Base-by-base conservation (phyloP, 2,888 invertebrate genomes). In the Conus canariensis region DNA sequence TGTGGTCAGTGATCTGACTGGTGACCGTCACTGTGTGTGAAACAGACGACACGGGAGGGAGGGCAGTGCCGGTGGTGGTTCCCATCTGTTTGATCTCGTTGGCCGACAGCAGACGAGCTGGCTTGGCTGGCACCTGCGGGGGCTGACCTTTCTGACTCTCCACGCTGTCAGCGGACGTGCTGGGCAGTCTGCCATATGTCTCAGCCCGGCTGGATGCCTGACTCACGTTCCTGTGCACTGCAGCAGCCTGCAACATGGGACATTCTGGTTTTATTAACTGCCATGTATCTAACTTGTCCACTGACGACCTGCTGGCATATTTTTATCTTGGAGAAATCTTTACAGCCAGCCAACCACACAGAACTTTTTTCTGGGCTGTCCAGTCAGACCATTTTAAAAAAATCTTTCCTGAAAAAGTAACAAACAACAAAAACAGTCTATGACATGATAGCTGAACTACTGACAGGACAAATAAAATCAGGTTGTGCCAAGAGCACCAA, bases 11-110 rank as follows among this genome's bases (percentile, higher is more conserved):
- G 12, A 83, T 67, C 67, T 88, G 88, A 16, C 85, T 89, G 22
- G 89, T 83, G 12, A 85, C 85, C 4, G 89, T 89, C 25, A 89
- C 85, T 67, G 85, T 85, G 70, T 89, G 89, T 9, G 85, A 60
- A 10, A 64, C 64, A 25, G 60, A 25, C 2, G 64, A 4, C 14
- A 30, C n/a, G 6, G 59, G 45, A 3, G 70, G 8, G 74, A 45
- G 45, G 5, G 30, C 60, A 85, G 85, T 6, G 74, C 87, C 74
- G 7, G 30, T 19, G 45, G 14, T 19, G 3, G 86, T 30, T 9
- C 60, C 86, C n/a, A 58, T 56, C 87, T 87, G 64, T 58, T 74
- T 87, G 67, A 87, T 19, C 74, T 87, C 87, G 30, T 74, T 87
- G 87, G 74, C 74, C 9, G 87, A 87, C 87, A 87, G 56, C 58